These are phyloP conservation scores for Amphiduros pacificus DNA, from an alignment of 2,888 invertebrate species.

Conservation along the genomic window DNA sequence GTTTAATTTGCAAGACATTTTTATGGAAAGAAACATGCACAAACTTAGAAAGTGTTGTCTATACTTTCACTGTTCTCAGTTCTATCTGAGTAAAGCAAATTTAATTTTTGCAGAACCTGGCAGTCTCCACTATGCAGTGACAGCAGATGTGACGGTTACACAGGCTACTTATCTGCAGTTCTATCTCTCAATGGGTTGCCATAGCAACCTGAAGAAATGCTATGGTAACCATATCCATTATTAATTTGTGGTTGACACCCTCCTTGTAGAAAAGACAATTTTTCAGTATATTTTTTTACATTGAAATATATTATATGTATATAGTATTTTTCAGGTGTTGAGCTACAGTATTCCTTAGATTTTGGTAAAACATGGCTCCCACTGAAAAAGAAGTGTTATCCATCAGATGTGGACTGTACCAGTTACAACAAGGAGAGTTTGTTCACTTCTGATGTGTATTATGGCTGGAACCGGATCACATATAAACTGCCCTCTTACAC, in stretches of 20 bases:
- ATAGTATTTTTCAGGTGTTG: too few species aligned
- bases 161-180: constrained; percentile 57
- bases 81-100: too few species aligned
- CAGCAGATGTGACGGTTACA: constrained; percentile 56
- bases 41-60: too few species aligned
- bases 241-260: too few species aligned
- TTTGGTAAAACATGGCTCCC: constrained; percentile 58
- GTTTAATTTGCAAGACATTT: too few species aligned
- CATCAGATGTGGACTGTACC: constrained; percentile 51
- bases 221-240: too few species aligned
- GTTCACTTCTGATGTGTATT: constrained; percentile 47
- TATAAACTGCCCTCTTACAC: constrained; percentile 51
- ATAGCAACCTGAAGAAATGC: constrained; percentile 39
- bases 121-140: constrained; percentile 48
- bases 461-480: constrained; percentile 50
- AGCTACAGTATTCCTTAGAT: constrained; percentile 56
- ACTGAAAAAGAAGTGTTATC: constrained; percentile 50
- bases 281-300: too few species aligned
- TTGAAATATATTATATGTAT: too few species aligned
- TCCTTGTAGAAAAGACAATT: too few species aligned
- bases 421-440: constrained; percentile 39
- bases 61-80: too few species aligned
- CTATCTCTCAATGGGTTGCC: constrained; percentile 57
- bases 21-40: too few species aligned
- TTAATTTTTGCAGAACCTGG: neutral